A percentile compares a stretch with the other conserved stretches of the same genome.
Evolutionary conservation across 2,797 vertebrate genomes (phyloP).

Genomic region (Manis pentadactyla): DNA sequence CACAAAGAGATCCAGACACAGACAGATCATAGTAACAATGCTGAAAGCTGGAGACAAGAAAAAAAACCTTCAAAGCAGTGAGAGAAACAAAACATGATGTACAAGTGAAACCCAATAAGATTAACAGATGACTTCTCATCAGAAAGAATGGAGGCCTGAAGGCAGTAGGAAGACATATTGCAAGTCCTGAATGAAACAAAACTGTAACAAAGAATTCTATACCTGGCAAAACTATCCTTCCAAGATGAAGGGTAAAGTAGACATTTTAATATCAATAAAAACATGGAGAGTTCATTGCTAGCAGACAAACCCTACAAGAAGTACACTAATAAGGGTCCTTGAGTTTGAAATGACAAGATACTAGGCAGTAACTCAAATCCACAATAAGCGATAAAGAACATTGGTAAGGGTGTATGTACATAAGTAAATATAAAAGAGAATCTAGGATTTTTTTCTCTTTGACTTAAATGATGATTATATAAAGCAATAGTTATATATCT

Average conservation of each 20-base stretch:
- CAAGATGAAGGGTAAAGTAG: neutral
- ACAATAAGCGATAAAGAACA: neutral
- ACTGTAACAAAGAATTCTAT: neutral
- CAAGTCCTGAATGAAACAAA: neutral
- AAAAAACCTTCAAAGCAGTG: neutral
- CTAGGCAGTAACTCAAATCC: neutral
- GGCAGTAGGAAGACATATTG: neutral
- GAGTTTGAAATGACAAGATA: neutral
- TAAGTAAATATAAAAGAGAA: neutral
- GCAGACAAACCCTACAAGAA: neutral
- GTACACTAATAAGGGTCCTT: neutral
- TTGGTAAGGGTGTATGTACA: neutral
- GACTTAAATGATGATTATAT: neutral
- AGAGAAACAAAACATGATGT: neutral
- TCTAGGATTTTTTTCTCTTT: neutral
- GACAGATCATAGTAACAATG: neutral
- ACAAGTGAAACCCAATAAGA: neutral
- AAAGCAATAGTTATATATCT: neutral
- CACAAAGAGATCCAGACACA: neutral
- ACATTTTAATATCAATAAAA: neutral
- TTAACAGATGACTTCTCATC: neutral
- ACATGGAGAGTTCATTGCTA: neutral
- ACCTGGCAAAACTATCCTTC: neutral
- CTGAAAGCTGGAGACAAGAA: neutral
- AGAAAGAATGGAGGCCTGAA: neutral